Percentiles rank a stretch among this genome's conserved stretches.
Evolutionary conservation across 2,888 invertebrate genomes (phyloP).

Genomic region (Hirtodrosophila trivittata): DNA sequence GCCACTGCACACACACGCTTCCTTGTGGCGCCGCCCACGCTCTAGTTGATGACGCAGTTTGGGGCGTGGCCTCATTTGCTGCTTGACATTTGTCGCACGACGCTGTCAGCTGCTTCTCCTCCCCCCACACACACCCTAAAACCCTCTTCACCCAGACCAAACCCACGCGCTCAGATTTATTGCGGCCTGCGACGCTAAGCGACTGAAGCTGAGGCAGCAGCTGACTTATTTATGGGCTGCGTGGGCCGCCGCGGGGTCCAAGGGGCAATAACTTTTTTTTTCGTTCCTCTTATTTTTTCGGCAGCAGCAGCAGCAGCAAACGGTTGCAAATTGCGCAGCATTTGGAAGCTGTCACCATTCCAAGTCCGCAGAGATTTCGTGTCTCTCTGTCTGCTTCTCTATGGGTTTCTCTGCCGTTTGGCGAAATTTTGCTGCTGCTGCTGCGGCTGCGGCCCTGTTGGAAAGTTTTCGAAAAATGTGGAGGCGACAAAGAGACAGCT

Average conservation of each 20-base stretch:
- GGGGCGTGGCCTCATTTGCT: constrained; percentile 62
- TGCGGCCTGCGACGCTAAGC: constrained; percentile 59
- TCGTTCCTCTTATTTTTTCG: constrained; percentile 20
- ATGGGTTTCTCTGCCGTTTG: background rate
- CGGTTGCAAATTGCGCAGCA: constrained; percentile 73
- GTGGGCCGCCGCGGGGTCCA: constrained; percentile 58
- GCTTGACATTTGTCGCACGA: constrained; percentile 70
- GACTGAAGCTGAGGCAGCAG: constrained; percentile 33
- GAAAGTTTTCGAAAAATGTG: constrained; percentile 33
- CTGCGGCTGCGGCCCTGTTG: constrained; percentile 16
- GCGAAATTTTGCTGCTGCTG: constrained; percentile 12
- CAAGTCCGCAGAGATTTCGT: constrained; percentile 28
- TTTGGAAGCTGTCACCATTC: constrained; percentile 43
- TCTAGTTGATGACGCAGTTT: constrained; percentile 42
- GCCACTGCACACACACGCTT: no score
- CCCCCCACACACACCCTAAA: constrained; percentile 7
- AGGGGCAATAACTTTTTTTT: constrained; percentile 10
- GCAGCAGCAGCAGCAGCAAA: constrained; percentile 60
- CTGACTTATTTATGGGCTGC: constrained; percentile 60
- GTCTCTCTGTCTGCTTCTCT: constrained; percentile 3
- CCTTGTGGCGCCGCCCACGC: background rate
- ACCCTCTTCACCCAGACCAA: no score
- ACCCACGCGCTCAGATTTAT: constrained; percentile 75
- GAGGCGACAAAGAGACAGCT: constrained; percentile 34
- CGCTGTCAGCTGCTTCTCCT: constrained; percentile 24